Base-by-base conservation (phyloP, 53 echinoderm and acorn worm genomes). In the Astropecten irregularis region DNA sequence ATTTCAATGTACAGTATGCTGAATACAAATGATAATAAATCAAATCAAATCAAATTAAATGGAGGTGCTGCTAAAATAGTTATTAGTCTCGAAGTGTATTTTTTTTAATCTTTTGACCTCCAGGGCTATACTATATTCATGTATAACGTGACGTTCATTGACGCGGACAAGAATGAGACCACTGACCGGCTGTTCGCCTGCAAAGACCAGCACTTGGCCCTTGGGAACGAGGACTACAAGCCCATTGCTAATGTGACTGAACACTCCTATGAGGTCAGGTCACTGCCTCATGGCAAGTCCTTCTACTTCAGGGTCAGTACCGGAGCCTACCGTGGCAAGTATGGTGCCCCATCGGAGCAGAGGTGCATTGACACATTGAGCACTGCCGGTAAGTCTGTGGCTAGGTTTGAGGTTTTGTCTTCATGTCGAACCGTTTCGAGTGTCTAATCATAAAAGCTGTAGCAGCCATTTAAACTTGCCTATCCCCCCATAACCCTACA, bases 81-180 rank as follows among this genome's bases (percentile, higher is more conserved):
- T n/a, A n/a, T n/a, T n/a, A n/a, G n/a, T n/a, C n/a, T n/a, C n/a
- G n/a, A n/a, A n/a, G n/a, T n/a, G n/a, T n/a, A n/a, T n/a, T n/a
- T n/a, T n/a, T n/a, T n/a, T n/a, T n/a, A n/a, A n/a, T n/a, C n/a
- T n/a, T n/a, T n/a, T n/a, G n/a, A n/a, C n/a, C 31, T 42, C 18
- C 56, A 95, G 95, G 92, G 90, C 22, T 95, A 82, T 69, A 82
- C 95, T 4, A 49, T 95, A 4, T 92, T 87, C 86, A 64, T 69
- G 52, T n/a, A 73, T 1, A 86, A 56, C 15, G 66, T 86, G 47
- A 25, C 65, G 3, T 33, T 46, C 49, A 20, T 55, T 0, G 37
- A 31, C 20, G 23, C 69, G 1, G 42, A 8, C 3, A 9, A 3
- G 11, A 4, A 37, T 0, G 23, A 5, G 15, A 16, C 13, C 10